A percentile compares a stretch with the other conserved stretches of the same genome.
Evolutionary conservation across 2,797 vertebrate genomes (phyloP).

Genomic region (Sebastes miniatus): DNA sequence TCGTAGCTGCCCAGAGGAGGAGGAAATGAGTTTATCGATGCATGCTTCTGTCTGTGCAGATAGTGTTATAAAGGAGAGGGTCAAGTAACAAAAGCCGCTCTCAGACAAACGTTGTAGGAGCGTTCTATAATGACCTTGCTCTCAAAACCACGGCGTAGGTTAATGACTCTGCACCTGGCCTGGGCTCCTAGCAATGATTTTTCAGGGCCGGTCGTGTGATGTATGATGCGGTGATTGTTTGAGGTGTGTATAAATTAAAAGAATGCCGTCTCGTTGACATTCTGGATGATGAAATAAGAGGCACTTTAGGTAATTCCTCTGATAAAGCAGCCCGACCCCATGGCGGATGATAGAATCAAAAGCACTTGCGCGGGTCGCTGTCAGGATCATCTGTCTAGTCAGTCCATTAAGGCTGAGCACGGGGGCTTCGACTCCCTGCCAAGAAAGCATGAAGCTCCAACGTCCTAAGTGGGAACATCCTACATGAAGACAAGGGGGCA

Average conservation of each 20-base stretch:
- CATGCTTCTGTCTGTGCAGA: slow-evolving; percentile 59
- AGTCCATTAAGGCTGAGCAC: slow-evolving; percentile 75
- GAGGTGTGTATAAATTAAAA: slow-evolving; percentile 92
- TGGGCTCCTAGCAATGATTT: slow-evolving; percentile 84
- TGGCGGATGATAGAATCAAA: slow-evolving; percentile 91
- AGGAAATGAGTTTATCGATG: slow-evolving; percentile 76
- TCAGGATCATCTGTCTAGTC: slow-evolving; percentile 90
- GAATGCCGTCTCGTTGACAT: slow-evolving; percentile 88
- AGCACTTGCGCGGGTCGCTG: slow-evolving; percentile 87
- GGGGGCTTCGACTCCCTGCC: slow-evolving; percentile 54
- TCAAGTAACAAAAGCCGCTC: slow-evolving; percentile 71
- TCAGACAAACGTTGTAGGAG: slow-evolving; percentile 58
- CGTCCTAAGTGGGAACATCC: slow-evolving; percentile 32
- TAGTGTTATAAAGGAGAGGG: slow-evolving; percentile 68
- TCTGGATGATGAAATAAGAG: slow-evolving; percentile 96
- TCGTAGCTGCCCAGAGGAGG: slow-evolving; percentile 30
- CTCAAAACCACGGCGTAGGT: slow-evolving; percentile 66
- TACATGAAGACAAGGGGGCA: neutral
- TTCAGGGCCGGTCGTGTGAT: slow-evolving; percentile 86
- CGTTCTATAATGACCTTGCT: slow-evolving; percentile 69
- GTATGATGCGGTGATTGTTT: slow-evolving; percentile 88
- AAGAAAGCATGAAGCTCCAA: slow-evolving; percentile 46
- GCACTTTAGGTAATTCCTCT: slow-evolving; percentile 97
- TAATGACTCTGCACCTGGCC: slow-evolving; percentile 89
- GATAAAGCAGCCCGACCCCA: slow-evolving; percentile 91